Evolutionary conservation across 2,797 vertebrate species (phyloP).

Genomic region (Micropoecilia bifurca): DNA sequence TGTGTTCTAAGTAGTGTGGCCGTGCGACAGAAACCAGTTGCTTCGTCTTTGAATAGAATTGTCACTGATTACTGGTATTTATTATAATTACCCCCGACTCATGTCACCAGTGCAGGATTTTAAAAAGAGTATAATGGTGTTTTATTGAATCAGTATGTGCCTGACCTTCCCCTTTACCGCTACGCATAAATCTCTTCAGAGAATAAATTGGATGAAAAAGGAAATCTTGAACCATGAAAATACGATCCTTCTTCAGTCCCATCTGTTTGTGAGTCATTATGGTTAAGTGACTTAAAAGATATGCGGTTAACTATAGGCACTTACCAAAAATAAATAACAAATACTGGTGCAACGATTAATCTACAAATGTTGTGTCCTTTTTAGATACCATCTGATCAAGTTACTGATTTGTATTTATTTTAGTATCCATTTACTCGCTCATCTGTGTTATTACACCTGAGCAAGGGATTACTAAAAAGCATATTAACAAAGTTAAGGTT

Average conservation of each 20-base stretch:
- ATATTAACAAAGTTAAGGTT: neutral
- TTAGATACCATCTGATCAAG: neutral
- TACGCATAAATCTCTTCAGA: constrained; percentile 69
- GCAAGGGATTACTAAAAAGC: neutral
- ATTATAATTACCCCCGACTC: constrained; percentile 93
- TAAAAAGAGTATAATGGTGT: constrained; percentile 89
- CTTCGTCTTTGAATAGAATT: constrained; percentile 86
- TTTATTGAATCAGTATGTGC: constrained; percentile 89
- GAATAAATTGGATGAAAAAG: constrained; percentile 70
- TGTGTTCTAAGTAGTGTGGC: constrained; percentile 57
- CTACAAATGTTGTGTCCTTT: constrained; percentile 8
- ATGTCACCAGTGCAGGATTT: constrained; percentile 90
- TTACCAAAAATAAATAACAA: constrained; percentile 1
- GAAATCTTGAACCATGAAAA: constrained; percentile 54
- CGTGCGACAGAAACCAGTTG: constrained; percentile 89
- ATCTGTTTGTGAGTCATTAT: constrained; percentile 29
- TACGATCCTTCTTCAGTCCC: constrained; percentile 20
- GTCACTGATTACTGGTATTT: constrained; percentile 93
- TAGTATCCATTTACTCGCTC: neutral
- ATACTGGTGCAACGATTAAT: neutral
- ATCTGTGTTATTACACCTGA: neutral
- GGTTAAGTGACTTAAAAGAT: constrained; percentile 26
- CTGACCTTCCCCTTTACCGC: constrained; percentile 76
- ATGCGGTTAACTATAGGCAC: constrained; percentile 23
- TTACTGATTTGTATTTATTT: neutral